A percentile compares a stretch with the other conserved stretches of the same genome.
Evolutionary conservation across 2,797 vertebrate species (phyloP).

Genomic region (Scyliorhinus canicula): DNA sequence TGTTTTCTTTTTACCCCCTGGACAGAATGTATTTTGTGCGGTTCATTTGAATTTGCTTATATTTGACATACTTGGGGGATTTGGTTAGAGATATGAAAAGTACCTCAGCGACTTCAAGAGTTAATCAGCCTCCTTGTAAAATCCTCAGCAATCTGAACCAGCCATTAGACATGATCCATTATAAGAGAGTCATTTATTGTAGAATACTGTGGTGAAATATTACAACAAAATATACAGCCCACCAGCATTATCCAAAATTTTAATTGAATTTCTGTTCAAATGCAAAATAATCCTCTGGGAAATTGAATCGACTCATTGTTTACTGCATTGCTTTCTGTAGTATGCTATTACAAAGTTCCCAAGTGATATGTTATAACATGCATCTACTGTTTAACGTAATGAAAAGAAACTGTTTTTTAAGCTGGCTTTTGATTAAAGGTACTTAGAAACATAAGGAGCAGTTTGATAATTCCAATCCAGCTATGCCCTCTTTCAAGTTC

Average conservation of each 20-base stretch:
- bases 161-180: background rate
- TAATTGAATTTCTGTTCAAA: conserved; percentile 24
- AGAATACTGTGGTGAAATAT: background rate
- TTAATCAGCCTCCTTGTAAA: background rate
- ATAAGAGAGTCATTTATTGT: background rate
- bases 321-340: background rate
- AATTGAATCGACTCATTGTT: background rate
- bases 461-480: background rate
- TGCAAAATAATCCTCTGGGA: background rate
- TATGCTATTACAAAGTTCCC: background rate
- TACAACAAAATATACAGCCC: background rate
- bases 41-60: background rate
- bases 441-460: background rate
- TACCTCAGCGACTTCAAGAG: background rate
- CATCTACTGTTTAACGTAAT: background rate
- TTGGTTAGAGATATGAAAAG: background rate
- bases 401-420: background rate
- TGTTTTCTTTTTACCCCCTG: background rate
- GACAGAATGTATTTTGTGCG: background rate
- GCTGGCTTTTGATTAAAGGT: background rate
- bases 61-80: background rate
- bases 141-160: background rate
- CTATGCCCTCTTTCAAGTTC: background rate
- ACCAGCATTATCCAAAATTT: background rate
- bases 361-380: background rate